These are phyloP conservation scores for Phanerotoma sp. DNA, from an alignment of 2,888 invertebrate genomes.

Conservation along the genomic window DNA sequence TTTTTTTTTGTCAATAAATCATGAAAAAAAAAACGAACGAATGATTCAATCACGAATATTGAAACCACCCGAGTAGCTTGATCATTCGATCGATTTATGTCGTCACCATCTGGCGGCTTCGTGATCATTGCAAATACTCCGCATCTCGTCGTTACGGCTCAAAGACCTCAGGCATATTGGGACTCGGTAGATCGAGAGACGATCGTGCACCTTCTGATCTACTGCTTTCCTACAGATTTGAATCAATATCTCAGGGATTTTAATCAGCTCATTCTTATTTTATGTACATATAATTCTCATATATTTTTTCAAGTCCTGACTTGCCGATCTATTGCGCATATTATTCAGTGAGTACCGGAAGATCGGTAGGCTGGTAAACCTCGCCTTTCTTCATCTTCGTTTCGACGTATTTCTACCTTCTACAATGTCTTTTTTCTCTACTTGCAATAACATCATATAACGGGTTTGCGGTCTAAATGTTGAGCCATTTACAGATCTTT, in stretches of 20 bases:
- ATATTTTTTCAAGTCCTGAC: no score
- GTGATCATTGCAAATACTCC: constrained; percentile 22
- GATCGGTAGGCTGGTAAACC: constrained; percentile 18
- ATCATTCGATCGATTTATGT: constrained; percentile 29
- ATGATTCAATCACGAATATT: constrained; percentile 20
- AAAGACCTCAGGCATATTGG: constrained; percentile 34
- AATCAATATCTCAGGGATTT: neutral
- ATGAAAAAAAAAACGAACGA: neutral
- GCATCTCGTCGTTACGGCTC: constrained; percentile 30
- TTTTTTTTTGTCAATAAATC: constrained; percentile 4
- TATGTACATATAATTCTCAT: no score
- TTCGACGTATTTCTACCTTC: neutral
- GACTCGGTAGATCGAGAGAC: constrained; percentile 31
- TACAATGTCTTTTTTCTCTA: neutral
- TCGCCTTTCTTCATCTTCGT: constrained; percentile 5
- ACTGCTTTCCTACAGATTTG: neutral
- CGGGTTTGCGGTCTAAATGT: no score
- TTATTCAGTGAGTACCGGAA: constrained; percentile 37
- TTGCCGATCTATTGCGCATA: constrained; percentile 35
- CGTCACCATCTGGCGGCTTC: constrained; percentile 30
- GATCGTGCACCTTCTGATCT: constrained; percentile 33
- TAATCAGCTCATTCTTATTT: neutral
- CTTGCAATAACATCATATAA: neutral
- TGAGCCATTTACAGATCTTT: neutral
- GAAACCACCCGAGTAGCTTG: constrained; percentile 18